Base-by-base conservation (phyloP, 2,113 vertebrate species). In the Myanophis thanlyinensis region DNA sequence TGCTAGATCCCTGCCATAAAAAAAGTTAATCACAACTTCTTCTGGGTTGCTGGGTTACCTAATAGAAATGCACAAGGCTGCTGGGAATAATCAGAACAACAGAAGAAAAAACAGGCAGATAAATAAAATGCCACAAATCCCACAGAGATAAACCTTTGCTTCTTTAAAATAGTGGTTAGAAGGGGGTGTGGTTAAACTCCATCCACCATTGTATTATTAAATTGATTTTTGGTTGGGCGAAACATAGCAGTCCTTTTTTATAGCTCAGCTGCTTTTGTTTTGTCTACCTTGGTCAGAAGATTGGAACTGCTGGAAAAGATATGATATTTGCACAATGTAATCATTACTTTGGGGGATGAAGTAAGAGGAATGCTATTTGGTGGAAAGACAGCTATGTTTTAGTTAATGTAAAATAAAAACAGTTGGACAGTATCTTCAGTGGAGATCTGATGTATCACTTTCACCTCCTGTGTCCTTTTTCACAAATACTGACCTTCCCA, bases 31-130 rank as follows among this genome's bases (percentile, higher is more conserved):
- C 95, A 94, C 95, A 91, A 96, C 94, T 96, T 96, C 93, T 96
- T 93, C 93, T 87, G 91, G 93, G 97, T 97, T 98, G 96, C 97
- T 95, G 97, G 97, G 96, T 90, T 96, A 96, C 90, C 0, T 94
- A 94, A 96, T 97, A 96, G 97, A 96, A 95, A 97, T 97, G 95
- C 94, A 97, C 93, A 94, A 23, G 95, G 95, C 95, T 94, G 93
- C 95, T 93, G 91, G 73, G 94, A 97, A 90, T 95, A 96, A 96
- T 95, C 96, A 96, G 96, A 96, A 96, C 93, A 97, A 95, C 96
- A 59, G 93, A 94, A 96, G 86, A 62, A 91, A 40, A n/a, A 11
- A 4, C 35, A 44, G 0, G 12, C 46, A n/a, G 49, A 53, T 30
- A 80, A 53, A 44, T 20, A 85, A 90, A 90, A 90, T 51, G 48